Evolutionary conservation across 2,797 vertebrate species (phyloP), one percentile per base, ranked within the genome.

Genomic region (Ambastaia sidthimunki): DNA sequence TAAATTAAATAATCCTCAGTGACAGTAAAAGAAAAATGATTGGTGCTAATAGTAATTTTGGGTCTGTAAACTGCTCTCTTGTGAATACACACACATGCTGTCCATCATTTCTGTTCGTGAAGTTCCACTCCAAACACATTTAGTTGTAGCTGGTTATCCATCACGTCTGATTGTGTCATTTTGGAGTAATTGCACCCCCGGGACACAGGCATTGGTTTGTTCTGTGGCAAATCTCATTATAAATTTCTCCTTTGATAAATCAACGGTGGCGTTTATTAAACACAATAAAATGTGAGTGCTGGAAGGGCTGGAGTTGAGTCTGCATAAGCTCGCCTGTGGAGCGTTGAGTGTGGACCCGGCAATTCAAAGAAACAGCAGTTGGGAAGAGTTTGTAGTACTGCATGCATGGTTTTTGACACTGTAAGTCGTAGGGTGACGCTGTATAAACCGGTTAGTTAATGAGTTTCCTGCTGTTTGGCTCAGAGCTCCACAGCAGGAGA

Each of bases 201-300:
- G 55, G 66, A 74, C 60, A 52, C 12, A 12, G 4, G 31, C 34
- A 71, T 69, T 68, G 74, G 21, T 69, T 78, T 78, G 66, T 11
- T 23, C 21, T 11, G 55, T 59, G 55, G 19, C 28, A 34, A 60
- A 70, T 60, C 66, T 60, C 66, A 68, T 68, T 52, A 73, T 59
- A 66, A 66, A 68, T 65, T 57, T 57, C 31, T 13, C 66, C 67
- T 25, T 48, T 74, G 78, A 79, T 85, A 90, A 94, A 93, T 94
- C 93, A 87, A 85, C 87, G 91, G 90, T 83, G 90, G 44, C 94
- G 94, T 97, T 96, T 96, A 95, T 96, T 98, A 97, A n/a, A n/a
- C n/a, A n/a, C 93, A 94, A 92, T 95, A n/a, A n/a, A n/a, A n/a
- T n/a, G n/a, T n/a, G n/a, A n/a, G n/a, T n/a, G n/a, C n/a, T n/a